These are phyloP conservation scores for Triops longicaudatus DNA, from an alignment of 1,140 invertebrate genomes.

Conservation along the genomic window DNA sequence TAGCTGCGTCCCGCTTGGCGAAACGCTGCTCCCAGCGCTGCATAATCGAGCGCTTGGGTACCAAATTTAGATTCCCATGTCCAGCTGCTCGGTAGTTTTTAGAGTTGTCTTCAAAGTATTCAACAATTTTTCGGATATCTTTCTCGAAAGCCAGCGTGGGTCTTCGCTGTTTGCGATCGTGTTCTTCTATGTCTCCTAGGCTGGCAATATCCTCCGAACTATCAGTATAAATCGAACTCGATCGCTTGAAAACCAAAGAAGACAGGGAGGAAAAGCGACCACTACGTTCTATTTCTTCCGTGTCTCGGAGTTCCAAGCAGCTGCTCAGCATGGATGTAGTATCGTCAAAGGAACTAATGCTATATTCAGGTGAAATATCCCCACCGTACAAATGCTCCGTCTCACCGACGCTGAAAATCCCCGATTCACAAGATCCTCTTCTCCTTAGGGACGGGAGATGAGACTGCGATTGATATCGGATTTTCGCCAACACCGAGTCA, in stretches of 20 bases:
- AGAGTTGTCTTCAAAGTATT: conserved; percentile 70
- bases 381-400: conserved; percentile 46
- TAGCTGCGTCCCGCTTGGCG: not conserved
- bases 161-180: conserved; percentile 55
- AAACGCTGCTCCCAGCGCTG: conserved; percentile 12
- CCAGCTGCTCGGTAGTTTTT: not conserved
- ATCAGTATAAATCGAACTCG: conserved; percentile 74
- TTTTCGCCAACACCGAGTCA: conserved; percentile 27
- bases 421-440: conserved; percentile 76
- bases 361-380: conserved; percentile 36
- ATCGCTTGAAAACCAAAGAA: conserved; percentile 47
- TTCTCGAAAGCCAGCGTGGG: conserved; percentile 32
- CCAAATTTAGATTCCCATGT: not conserved
- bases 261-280: conserved; percentile 40
- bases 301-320: conserved; percentile 32
- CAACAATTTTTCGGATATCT: conserved; percentile 73
- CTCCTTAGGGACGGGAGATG: conserved; percentile 47
- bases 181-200: conserved; percentile 54
- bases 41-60: conserved; percentile 18
- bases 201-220: conserved; percentile 75
- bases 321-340: conserved; percentile 43
- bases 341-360: conserved; percentile 33
- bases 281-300: conserved; percentile 44
- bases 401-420: conserved; percentile 63
- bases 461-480: not conserved